Conservation (phyloP, 2,888 invertebrate species). For the Microdon myrmicae region DNA sequence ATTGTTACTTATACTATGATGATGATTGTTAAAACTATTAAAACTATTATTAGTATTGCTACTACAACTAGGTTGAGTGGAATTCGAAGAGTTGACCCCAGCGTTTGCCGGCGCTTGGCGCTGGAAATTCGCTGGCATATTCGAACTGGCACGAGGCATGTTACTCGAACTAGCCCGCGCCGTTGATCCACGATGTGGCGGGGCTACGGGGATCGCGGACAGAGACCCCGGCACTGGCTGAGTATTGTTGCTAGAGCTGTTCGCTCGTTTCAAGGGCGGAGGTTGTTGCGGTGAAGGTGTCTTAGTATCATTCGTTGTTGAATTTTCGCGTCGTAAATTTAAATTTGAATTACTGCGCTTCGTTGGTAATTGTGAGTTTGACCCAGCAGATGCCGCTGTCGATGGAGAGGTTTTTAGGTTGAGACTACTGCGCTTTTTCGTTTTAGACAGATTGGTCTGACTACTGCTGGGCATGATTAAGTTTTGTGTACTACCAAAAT, state of each 20-base stretch:
- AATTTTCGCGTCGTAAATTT: conserved; percentile 62
- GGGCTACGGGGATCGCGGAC: conserved; percentile 54
- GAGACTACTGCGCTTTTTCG: conserved; percentile 65
- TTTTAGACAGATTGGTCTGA: conserved; percentile 63
- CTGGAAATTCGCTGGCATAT: conserved; percentile 53
- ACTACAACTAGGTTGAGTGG: conserved; percentile 44
- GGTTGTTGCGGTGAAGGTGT: conserved; percentile 40
- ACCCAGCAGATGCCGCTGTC: conserved; percentile 16
- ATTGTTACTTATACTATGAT: conserved; percentile 51
- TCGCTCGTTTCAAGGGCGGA: conserved; percentile 47
- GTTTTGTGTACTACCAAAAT: conserved; percentile 67
- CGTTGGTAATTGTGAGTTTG: conserved; percentile 49
- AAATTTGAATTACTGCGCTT: conserved; percentile 63
- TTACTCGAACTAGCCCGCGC: conserved; percentile 63
- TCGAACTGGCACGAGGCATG: conserved; percentile 66
- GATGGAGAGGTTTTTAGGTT: conserved; percentile 61
- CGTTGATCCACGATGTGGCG: conserved; percentile 56
- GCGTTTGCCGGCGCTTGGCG: conserved; percentile 38
- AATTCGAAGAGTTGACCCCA: conserved; percentile 20
- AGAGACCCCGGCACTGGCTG: conserved; percentile 55
- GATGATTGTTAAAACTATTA: conserved; percentile 47
- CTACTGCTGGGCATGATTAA: conserved; percentile 61
- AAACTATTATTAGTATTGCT: conserved; percentile 50
- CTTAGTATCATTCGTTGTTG: conserved; percentile 53
- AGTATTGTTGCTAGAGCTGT: conserved; percentile 53